These are phyloP conservation scores for Priocnemis perturbator DNA, from an alignment of 2,888 invertebrate genomes.

Conservation along the genomic window DNA sequence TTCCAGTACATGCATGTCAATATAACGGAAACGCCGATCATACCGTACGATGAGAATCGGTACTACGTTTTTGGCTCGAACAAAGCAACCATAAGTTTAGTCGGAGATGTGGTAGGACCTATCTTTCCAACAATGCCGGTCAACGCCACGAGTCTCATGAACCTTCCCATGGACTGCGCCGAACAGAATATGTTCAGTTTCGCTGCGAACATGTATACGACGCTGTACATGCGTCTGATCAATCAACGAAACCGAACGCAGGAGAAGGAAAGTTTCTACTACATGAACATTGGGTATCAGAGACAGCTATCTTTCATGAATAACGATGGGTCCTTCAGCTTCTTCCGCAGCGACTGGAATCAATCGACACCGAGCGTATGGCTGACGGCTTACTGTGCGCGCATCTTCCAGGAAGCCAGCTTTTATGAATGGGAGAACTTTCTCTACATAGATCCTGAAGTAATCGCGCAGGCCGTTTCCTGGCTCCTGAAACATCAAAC, in stretches of 20 bases:
- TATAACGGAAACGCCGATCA: slow-evolving; percentile 93
- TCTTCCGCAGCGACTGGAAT: slow-evolving; percentile 96
- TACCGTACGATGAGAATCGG: slow-evolving; percentile 92
- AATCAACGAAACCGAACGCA: slow-evolving; percentile 90
- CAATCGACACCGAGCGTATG: slow-evolving; percentile 92
- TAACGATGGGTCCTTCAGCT: slow-evolving; percentile 91
- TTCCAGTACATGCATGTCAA: slow-evolving; percentile 97
- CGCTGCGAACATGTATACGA: slow-evolving; percentile 94
- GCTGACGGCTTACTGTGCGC: slow-evolving; percentile 93
- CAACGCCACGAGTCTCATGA: slow-evolving; percentile 87
- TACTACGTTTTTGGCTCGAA: slow-evolving; percentile 97
- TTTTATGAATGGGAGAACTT: slow-evolving; percentile 99
- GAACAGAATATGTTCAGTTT: slow-evolving; percentile 98
- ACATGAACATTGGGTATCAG: slow-evolving; percentile 94
- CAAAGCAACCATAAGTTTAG: slow-evolving; percentile 86
- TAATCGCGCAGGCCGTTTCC: slow-evolving; percentile 88
- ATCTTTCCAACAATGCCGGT: slow-evolving; percentile 95
- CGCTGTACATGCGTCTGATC: slow-evolving; percentile 92
- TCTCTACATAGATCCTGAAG: slow-evolving; percentile 92
- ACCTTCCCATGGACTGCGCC: slow-evolving; percentile 92
- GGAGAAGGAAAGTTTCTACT: slow-evolving; percentile 88
- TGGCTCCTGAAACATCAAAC: slow-evolving; percentile 93
- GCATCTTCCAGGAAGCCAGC: slow-evolving; percentile 92
- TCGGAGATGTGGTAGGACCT: slow-evolving; percentile 95
- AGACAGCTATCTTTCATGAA: slow-evolving; percentile 94